These are phyloP conservation scores for Ligdia adustata DNA, from an alignment of 2,888 invertebrate genomes.

Conservation along the genomic window DNA sequence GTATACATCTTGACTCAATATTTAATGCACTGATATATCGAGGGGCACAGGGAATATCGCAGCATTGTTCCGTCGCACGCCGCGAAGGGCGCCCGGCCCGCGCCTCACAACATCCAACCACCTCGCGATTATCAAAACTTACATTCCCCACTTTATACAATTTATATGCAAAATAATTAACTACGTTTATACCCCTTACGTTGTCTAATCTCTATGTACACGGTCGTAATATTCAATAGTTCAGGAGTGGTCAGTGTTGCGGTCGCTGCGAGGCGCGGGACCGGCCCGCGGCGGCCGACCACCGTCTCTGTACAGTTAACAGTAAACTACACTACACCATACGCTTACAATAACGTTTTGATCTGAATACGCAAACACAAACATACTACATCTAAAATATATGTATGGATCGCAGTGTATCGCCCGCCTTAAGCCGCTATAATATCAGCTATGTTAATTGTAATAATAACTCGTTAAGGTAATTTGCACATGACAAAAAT, in stretches of 20 bases:
- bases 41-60: constrained; percentile 82
- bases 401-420: constrained; percentile 69
- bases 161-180: constrained; percentile 70
- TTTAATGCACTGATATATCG: constrained; percentile 78
- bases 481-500: constrained; percentile 73
- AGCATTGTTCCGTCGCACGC: constrained; percentile 69
- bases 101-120: constrained; percentile 43
- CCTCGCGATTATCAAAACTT: constrained; percentile 40
- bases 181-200: constrained; percentile 70
- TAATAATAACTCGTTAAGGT: constrained; percentile 61
- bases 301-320: constrained; percentile 71
- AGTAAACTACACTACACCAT: constrained; percentile 79
- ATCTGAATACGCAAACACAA: constrained; percentile 80
- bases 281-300: constrained; percentile 59
- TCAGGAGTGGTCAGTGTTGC: constrained; percentile 71
- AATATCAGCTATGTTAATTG: constrained; percentile 79
- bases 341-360: constrained; percentile 81
- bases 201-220: constrained; percentile 80
- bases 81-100: constrained; percentile 56
- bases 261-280: constrained; percentile 48
- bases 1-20: constrained; percentile 73
- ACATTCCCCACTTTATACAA: constrained; percentile 52
- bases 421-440: constrained; percentile 79
- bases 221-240: constrained; percentile 75
- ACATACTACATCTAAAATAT: constrained; percentile 75